Percentiles rank a stretch among this genome's conserved stretches.
phyloP scores from a whole-genome alignment of 2,113 vertebrate species.

The Acrocephalus arundinaceus region DNA sequence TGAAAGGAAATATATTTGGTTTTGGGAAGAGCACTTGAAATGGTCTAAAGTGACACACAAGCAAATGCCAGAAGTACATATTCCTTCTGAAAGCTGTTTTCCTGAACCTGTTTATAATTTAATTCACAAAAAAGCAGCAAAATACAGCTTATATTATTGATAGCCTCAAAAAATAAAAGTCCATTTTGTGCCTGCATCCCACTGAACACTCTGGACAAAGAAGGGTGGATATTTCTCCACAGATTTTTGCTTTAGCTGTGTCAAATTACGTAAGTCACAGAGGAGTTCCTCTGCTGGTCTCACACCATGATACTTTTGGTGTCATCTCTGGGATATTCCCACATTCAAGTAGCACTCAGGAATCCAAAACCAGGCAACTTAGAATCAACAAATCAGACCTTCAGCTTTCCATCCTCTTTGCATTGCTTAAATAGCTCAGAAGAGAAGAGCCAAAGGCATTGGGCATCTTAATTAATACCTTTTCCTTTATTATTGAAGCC shows the following conservation, averaged over 20 bases:
- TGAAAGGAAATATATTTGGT: conserved; percentile 36
- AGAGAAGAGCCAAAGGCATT: not conserved
- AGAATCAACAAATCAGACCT: not conserved
- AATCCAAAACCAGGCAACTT: not conserved
- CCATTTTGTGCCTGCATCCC: not conserved
- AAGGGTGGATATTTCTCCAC: not conserved
- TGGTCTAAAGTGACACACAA: not conserved
- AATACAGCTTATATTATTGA: not conserved
- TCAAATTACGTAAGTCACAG: accelerated
- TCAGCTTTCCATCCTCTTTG: not conserved
- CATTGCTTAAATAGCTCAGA: not conserved
- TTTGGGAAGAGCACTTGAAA: conserved; percentile 20
- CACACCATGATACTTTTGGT: not conserved
- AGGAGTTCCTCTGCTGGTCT: not conserved
- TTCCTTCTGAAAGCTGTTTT: not conserved
- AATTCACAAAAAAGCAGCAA: not conserved
- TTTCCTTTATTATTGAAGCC: not conserved
- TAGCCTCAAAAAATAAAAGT: not conserved
- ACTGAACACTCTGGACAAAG: not conserved
- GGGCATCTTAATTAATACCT: not conserved
- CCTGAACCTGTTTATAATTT: not conserved
- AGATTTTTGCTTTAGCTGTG: not conserved
- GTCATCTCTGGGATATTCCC: not conserved
- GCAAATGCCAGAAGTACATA: not conserved
- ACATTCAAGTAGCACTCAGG: not conserved